A percentile compares a stretch with the other conserved stretches of the same genome.
phyloP scores from a whole-genome alignment of 2,888 invertebrate species.

The Agonum fuliginosum region DNA sequence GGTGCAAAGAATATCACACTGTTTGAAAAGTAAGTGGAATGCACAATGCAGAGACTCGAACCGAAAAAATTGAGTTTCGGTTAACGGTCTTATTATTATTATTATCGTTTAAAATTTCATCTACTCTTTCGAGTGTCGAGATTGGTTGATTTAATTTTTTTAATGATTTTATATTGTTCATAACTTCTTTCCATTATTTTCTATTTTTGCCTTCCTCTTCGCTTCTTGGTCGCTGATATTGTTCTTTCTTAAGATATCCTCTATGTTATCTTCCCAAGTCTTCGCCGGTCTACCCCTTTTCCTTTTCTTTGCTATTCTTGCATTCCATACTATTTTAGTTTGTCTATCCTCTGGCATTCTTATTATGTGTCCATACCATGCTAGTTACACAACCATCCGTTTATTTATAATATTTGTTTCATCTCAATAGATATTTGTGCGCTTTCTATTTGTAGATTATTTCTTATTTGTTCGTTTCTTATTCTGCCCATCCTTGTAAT shows the following conservation, averaged over 20 bases:
- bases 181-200: constrained; percentile 14
- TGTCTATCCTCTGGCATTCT: background rate
- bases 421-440: too few species aligned
- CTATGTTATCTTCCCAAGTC: background rate
- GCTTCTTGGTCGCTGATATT: background rate
- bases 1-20: too few species aligned
- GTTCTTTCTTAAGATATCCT: background rate
- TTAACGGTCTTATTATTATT: too few species aligned
- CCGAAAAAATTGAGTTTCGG: too few species aligned
- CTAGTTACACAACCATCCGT: too few species aligned
- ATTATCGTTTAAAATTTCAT: too few species aligned
- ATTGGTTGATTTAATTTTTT: too few species aligned
- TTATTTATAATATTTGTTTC: too few species aligned
- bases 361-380: background rate
- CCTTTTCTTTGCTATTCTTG: background rate
- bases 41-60: too few species aligned
- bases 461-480: background rate
- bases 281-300: background rate
- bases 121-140: too few species aligned
- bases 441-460: background rate
- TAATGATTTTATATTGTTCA: too few species aligned
- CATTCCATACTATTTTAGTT: background rate
- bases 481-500: background rate
- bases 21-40: too few species aligned
- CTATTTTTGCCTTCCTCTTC: background rate